Evolutionary conservation across 2,888 invertebrate species (phyloP).

Genomic region (Poecilobothrus nobilitatus): DNA sequence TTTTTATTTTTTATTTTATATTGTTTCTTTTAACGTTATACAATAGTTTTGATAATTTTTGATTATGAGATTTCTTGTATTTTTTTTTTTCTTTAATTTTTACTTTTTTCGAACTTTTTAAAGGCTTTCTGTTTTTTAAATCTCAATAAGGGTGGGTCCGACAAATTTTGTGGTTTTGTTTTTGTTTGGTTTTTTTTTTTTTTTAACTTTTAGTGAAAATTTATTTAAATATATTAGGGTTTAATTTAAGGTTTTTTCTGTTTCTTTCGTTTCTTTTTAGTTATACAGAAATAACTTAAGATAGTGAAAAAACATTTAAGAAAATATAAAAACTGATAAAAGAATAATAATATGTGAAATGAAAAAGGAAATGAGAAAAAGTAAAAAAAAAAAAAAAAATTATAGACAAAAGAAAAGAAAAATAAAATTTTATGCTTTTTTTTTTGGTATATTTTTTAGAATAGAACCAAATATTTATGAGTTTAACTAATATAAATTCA

Average conservation of each 20-base stretch:
- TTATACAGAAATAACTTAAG: no score
- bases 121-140: no score
- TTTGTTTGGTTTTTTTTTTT: no score
- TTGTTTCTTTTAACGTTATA: not conserved
- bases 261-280: not conserved
- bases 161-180: not conserved
- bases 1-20: not conserved
- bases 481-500: not conserved
- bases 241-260: not conserved
- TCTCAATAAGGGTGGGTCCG: not conserved
- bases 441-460: no score
- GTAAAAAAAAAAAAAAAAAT: not conserved
- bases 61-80: not conserved
- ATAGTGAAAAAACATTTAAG: no score
- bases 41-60: conserved; percentile 6
- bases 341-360: not conserved
- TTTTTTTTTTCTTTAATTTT: not conserved
- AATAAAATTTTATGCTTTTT: not conserved
- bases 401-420: not conserved
- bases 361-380: not conserved
- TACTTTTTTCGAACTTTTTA: not conserved
- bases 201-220: no score
- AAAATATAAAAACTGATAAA: not conserved
- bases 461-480: not conserved
- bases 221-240: no score